Conservation (phyloP, 1,140 invertebrate genomes). For the Hestina assimilis region DNA sequence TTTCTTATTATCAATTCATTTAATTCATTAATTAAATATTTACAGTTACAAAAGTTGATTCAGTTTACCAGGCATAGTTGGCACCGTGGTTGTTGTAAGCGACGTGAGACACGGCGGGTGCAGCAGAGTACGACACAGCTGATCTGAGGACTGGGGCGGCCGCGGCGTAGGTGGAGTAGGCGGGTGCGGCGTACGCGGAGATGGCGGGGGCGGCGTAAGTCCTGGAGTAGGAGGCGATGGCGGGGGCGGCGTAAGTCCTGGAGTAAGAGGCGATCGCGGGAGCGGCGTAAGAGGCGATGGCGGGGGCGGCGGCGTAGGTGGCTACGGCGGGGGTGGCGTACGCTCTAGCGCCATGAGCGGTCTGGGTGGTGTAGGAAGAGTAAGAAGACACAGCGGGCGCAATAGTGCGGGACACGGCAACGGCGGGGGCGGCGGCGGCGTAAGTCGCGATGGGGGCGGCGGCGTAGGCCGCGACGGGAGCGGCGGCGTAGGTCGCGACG, state of each 20-base stretch:
- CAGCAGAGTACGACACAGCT: slow-evolving; percentile 44
- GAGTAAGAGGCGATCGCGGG: slow-evolving; percentile 27
- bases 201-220: slow-evolving; percentile 31
- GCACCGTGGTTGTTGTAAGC: slow-evolving; percentile 41
- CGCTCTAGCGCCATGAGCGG: slow-evolving; percentile 32
- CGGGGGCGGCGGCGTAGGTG: slow-evolving; percentile 33
- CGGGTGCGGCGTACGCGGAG: slow-evolving; percentile 29
- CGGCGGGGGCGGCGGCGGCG: slow-evolving; percentile 31
- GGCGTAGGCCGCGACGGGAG: slow-evolving; percentile 31
- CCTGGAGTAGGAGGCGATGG: slow-evolving; percentile 33
- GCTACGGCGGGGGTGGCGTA: slow-evolving; percentile 23
- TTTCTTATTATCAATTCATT: slow-evolving; percentile 15
- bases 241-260: slow-evolving; percentile 30
- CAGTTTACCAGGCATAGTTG: slow-evolving; percentile 49
- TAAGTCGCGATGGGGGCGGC: slow-evolving; percentile 18
- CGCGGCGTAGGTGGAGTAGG: slow-evolving; percentile 34
- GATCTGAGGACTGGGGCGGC: slow-evolving; percentile 39
- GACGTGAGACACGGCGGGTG: slow-evolving; percentile 48
- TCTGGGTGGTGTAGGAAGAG: slow-evolving; percentile 27
- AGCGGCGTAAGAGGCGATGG: slow-evolving; percentile 23
- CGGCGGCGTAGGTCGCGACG: slow-evolving; percentile 37
- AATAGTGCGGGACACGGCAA: slow-evolving; percentile 30
- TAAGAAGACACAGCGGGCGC: slow-evolving; percentile 35
- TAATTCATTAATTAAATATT: slow-evolving; percentile 16
- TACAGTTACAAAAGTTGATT: slow-evolving; percentile 18